Percentiles rank a stretch among this genome's conserved stretches.
phyloP scores from a whole-genome alignment of 2,113 vertebrate species.

The Kryptolebias marmoratus region DNA sequence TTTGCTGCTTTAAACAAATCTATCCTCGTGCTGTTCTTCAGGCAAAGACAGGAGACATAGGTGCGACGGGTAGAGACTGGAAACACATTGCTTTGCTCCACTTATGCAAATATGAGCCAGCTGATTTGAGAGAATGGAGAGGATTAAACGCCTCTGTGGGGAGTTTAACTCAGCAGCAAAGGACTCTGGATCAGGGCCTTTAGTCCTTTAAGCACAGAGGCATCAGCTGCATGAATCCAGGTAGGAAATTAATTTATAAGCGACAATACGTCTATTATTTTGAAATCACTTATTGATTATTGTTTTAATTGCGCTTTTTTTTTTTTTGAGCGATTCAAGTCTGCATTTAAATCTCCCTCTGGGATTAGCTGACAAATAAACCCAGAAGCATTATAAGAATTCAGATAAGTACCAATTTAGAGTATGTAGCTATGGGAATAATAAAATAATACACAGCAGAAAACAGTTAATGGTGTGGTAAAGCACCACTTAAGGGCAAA shows the following conservation, averaged over 20 bases:
- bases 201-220: slow-evolving; percentile 12
- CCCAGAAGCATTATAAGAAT: slow-evolving; percentile 58
- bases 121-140: slow-evolving; percentile 53
- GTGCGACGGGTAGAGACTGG: slow-evolving; percentile 39
- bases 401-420: slow-evolving; percentile 62
- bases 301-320: slow-evolving; percentile 42
- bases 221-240: slow-evolving; percentile 49
- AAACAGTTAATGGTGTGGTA: slow-evolving; percentile 58
- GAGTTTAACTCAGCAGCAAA: slow-evolving; percentile 38
- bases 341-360: slow-evolving; percentile 30
- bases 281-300: slow-evolving; percentile 19
- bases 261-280: background rate
- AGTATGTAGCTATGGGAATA: slow-evolving; percentile 66
- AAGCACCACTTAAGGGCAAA: slow-evolving; percentile 34
- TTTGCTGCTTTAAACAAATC: slow-evolving; percentile 72
- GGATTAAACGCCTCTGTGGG: slow-evolving; percentile 59
- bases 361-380: slow-evolving; percentile 64
- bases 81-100: slow-evolving; percentile 39
- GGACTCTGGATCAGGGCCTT: slow-evolving; percentile 51
- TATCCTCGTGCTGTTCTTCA: slow-evolving; percentile 37
- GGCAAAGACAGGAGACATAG: slow-evolving; percentile 28
- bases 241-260: slow-evolving; percentile 9
- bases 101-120: slow-evolving; percentile 68
- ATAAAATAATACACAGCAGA: slow-evolving; percentile 49
- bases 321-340: slow-evolving; percentile 24